Evolutionary conservation across 30 jellyfish, hydroid and myxozoan genomes (phyloP).

Genomic region (Hydractinia symbiolongicarpus): DNA sequence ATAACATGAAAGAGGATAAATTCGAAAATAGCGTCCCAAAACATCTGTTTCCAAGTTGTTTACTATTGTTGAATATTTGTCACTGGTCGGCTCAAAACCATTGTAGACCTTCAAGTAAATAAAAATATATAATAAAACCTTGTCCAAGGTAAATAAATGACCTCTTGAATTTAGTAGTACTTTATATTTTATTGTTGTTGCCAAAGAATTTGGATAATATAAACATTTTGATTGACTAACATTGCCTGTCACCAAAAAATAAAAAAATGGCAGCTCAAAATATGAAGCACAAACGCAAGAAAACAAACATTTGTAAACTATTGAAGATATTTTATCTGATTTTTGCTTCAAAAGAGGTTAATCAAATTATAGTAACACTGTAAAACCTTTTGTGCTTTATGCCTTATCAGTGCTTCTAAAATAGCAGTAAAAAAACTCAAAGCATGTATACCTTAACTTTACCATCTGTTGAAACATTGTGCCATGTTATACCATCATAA

Average conservation of each 20-base stretch:
- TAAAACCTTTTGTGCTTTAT: too few species aligned
- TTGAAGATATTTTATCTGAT: too few species aligned
- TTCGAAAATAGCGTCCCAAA: constrained; percentile 61
- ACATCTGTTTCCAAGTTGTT: constrained; percentile 49
- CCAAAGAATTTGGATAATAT: not conserved
- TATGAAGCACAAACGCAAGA: too few species aligned
- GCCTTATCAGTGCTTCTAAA: too few species aligned
- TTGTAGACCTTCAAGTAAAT: too few species aligned
- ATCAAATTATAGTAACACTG: too few species aligned
- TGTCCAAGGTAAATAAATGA: not conserved
- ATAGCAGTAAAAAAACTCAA: too few species aligned
- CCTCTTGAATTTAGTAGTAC: not conserved
- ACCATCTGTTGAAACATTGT: constrained; percentile 40
- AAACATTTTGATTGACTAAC: not conserved
- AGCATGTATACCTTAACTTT: not conserved
- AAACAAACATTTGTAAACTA: too few species aligned
- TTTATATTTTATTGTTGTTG: not conserved
- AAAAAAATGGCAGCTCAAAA: not conserved
- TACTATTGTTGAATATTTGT: constrained; percentile 38
- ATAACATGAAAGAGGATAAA: constrained; percentile 45
- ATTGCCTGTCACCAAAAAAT: constrained; percentile 29
- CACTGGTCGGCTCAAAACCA: constrained; percentile 36
- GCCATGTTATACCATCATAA: constrained; percentile 72
- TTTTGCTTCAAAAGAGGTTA: too few species aligned
- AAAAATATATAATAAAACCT: not conserved